phyloP scores from a whole-genome alignment of 2,113 vertebrate genomes.

The Hippocampus barbouri region DNA sequence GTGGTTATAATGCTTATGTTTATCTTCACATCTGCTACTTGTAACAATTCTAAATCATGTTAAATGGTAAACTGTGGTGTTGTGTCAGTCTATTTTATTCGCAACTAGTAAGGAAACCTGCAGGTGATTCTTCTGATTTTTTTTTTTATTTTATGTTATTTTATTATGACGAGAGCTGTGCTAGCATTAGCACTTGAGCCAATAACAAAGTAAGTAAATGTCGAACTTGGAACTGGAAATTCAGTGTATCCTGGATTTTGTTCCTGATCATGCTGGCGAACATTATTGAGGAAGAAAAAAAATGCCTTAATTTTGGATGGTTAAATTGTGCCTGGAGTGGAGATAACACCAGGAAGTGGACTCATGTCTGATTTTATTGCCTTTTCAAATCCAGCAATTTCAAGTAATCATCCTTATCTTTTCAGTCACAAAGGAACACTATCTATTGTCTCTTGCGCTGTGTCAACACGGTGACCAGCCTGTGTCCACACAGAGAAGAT shows the following conservation, averaged over 20 bases:
- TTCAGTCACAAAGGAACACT: constrained; percentile 70
- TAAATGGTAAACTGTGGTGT: no score
- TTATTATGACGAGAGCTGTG: no score
- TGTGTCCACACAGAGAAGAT: constrained; percentile 71
- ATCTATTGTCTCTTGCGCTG: constrained; percentile 73
- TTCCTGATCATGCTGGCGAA: no score
- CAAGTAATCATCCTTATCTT: background rate
- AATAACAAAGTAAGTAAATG: no score
- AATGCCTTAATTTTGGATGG: background rate
- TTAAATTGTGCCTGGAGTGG: background rate
- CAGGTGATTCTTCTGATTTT: no score
- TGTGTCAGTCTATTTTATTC: no score
- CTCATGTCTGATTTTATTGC: background rate
- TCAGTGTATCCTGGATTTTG: background rate
- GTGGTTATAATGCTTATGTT: background rate
- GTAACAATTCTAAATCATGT: background rate
- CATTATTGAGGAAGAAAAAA: no score
- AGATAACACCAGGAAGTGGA: background rate
- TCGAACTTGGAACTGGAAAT: background rate
- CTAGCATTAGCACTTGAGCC: no score
- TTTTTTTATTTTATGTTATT: no score
- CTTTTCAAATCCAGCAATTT: background rate
- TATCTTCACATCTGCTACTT: background rate
- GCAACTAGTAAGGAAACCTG: no score
- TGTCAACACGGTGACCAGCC: constrained; percentile 65